Evolutionary conservation across 2,888 invertebrate species (phyloP).

Genomic region (Spicauda simplicius): DNA sequence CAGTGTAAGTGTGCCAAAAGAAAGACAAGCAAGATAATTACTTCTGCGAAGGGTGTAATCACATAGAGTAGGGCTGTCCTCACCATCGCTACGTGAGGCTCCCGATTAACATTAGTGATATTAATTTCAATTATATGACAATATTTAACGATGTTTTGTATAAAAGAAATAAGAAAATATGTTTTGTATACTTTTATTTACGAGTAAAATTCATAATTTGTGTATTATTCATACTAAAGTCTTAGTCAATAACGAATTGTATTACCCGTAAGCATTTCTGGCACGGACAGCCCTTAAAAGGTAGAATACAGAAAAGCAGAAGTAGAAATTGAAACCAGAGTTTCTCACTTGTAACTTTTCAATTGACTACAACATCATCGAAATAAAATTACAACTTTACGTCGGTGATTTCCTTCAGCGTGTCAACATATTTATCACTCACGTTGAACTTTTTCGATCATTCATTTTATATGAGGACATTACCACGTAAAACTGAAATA

Average conservation of each 20-base stretch:
- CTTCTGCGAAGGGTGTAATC: constrained; percentile 24
- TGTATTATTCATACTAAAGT: no score
- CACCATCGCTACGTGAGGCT: background rate
- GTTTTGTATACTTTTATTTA: no score
- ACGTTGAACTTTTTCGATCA: constrained; percentile 33
- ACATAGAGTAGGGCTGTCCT: constrained; percentile 6
- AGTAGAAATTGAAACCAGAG: constrained; percentile 17
- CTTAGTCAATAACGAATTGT: no score
- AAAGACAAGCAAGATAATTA: constrained; percentile 20
- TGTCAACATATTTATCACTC: constrained; percentile 25
- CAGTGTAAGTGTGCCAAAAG: constrained; percentile 25
- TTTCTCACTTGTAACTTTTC: constrained; percentile 22
- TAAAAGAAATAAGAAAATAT: no score
- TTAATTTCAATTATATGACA: no score
- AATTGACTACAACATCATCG: constrained; percentile 6
- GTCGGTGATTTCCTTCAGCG: constrained; percentile 7
- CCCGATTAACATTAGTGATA: background rate
- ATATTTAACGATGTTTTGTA: no score
- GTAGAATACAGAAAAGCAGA: constrained; percentile 23
- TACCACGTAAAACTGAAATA: constrained; percentile 21
- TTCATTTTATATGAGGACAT: constrained; percentile 38
- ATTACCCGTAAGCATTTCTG: background rate
- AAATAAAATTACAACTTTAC: constrained; percentile 15
- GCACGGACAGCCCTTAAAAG: background rate
- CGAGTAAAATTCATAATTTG: no score